Conservation (phyloP, 2,797 vertebrate genomes). For the Enteromius treurensis region DNA sequence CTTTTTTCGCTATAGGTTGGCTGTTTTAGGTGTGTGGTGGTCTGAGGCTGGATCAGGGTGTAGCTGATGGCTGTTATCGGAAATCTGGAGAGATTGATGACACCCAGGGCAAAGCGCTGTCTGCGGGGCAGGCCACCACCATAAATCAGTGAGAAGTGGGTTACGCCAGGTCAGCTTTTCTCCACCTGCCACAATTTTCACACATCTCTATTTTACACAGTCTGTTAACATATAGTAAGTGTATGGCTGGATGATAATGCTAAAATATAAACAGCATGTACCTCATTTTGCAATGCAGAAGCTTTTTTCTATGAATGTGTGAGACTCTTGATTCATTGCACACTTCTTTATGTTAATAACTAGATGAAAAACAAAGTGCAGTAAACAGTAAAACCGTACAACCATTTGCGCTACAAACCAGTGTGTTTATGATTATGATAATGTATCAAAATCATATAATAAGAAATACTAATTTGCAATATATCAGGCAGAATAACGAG, state of each 20-base stretch:
- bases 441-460: neutral
- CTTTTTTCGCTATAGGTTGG: constrained; percentile 22
- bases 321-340: neutral
- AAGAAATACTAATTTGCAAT: neutral
- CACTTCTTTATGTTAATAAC: neutral
- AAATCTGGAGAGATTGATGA: constrained; percentile 77
- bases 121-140: constrained; percentile 69
- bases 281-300: neutral
- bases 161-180: constrained; percentile 72
- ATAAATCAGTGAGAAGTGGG: constrained; percentile 81
- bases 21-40: constrained; percentile 50
- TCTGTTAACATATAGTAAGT: constrained; percentile 9
- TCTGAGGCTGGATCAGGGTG: constrained; percentile 60
- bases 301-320: neutral
- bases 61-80: constrained; percentile 51
- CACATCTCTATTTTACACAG: constrained; percentile 51
- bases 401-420: neutral
- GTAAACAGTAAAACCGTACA: neutral
- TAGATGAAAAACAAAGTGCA: neutral
- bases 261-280: neutral
- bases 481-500: neutral
- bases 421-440: neutral
- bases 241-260: neutral
- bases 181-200: constrained; percentile 47
- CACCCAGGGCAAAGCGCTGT: constrained; percentile 77